Evolutionary conservation across 2,797 vertebrate species (phyloP).

Genomic region (Etheostoma perlongum): DNA sequence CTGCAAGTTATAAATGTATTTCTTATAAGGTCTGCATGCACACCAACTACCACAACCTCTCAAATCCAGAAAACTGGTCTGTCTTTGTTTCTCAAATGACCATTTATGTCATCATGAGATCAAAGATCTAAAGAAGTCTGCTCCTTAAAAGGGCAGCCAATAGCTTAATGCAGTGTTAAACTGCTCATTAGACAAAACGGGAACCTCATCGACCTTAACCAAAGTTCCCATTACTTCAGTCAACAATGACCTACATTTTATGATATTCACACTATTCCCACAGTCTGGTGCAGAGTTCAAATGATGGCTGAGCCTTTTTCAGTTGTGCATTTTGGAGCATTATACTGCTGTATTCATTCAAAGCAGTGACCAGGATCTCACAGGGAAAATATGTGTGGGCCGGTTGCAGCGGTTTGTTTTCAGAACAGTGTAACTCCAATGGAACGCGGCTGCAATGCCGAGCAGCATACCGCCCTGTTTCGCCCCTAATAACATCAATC

Average conservation of each 20-base stretch:
- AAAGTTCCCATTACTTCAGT: conserved; percentile 27
- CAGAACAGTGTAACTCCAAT: conserved; percentile 76
- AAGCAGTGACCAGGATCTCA: conserved; percentile 63
- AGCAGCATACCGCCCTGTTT: conserved; percentile 68
- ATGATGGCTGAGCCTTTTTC: conserved; percentile 43
- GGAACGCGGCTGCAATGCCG: conserved; percentile 68
- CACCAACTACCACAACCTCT: not conserved
- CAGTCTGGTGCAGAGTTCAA: conserved; percentile 45
- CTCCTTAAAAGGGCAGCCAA: conserved; percentile 29
- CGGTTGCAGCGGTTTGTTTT: conserved; percentile 76
- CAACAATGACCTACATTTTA: conserved; percentile 28
- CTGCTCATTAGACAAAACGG: conserved; percentile 34
- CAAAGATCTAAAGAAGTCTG: conserved; percentile 4
- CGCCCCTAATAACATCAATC: conserved; percentile 74
- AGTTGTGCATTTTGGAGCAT: conserved; percentile 53
- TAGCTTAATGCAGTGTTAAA: conserved; percentile 1
- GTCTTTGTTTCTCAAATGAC: conserved; percentile 8
- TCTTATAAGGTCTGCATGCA: not conserved
- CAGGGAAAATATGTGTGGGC: conserved; percentile 73
- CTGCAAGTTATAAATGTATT: conserved; percentile 1
- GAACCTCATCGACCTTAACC: conserved; percentile 20
- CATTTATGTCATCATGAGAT: conserved; percentile 6
- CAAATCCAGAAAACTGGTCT: conserved; percentile 9
- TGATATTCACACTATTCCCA: conserved; percentile 17
- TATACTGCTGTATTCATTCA: conserved; percentile 70